Evolutionary conservation across 92 coral and sea anemone genomes (phyloP).

Genomic region (Porites evermanni): DNA sequence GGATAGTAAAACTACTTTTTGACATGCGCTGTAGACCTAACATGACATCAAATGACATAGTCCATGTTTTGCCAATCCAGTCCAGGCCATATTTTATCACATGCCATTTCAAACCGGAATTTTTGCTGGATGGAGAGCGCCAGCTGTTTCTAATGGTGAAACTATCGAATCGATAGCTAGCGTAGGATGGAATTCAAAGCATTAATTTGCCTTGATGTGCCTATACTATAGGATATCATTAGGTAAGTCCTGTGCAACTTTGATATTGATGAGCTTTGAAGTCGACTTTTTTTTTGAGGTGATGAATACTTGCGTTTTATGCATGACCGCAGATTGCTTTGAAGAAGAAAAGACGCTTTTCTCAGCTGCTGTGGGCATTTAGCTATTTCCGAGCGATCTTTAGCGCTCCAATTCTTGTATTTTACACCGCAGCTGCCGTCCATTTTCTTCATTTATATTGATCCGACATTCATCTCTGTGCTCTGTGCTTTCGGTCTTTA

Average conservation of each 20-base stretch:
- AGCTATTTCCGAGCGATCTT: slow-evolving; percentile 28
- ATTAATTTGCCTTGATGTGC: slow-evolving; percentile 76
- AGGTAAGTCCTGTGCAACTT: slow-evolving; percentile 63
- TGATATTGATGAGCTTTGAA: slow-evolving; percentile 60
- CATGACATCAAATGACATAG: no score
- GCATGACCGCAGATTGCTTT: slow-evolving; percentile 24
- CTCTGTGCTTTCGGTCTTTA: no score
- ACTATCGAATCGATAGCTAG: slow-evolving; percentile 66
- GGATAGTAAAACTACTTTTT: no score
- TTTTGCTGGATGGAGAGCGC: no score
- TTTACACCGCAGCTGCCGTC: slow-evolving; percentile 36
- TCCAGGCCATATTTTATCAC: neutral
- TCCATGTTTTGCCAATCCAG: no score
- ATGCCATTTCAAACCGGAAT: no score
- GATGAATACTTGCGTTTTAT: slow-evolving; percentile 21
- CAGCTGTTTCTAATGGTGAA: slow-evolving; percentile 69
- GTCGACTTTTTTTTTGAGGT: slow-evolving; percentile 20
- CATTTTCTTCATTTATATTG: slow-evolving; percentile 33
- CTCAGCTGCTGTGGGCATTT: neutral
- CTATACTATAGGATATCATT: slow-evolving; percentile 53
- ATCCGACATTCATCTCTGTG: slow-evolving; percentile 21
- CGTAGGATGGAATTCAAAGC: slow-evolving; percentile 84
- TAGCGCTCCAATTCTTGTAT: slow-evolving; percentile 34
- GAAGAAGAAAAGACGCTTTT: slow-evolving; percentile 22
- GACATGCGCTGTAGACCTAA: no score